Base-by-base conservation (phyloP, 2,888 invertebrate species). In the Hydraecia micacea region DNA sequence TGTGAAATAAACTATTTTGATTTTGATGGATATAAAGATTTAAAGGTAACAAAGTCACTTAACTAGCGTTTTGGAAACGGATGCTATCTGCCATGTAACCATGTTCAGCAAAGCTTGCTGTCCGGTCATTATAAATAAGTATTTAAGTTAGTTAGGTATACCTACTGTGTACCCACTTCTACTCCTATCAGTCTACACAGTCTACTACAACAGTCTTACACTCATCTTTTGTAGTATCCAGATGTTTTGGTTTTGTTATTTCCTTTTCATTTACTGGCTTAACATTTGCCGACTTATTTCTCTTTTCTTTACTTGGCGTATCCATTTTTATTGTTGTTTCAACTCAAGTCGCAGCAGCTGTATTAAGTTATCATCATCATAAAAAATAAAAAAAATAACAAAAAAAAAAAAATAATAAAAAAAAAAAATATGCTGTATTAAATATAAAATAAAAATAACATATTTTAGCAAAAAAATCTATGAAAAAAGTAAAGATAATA, bases 271-370 rank as follows among this genome's bases (percentile, higher is more conserved):
- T 58, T 55, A 36, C n/a, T 11, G 18, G 18, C 6, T 21, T 18
- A 36, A 3, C 5, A 0, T 5, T 13, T 46, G 15, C 32, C n/a
- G 0, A 18, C 6, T 2, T 9, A 3, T 46, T 49, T 55, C 0
- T 18, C 25, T 21, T 49, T 52, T 0, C 7, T 13, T 0, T 2
- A 32, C 11, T 11, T 65, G 9, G 25, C 7, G 28, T 66, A 65
- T 81, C 32, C 75, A 81, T 75, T 36, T 73, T n/a, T 58, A 55
- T 46, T 39, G 15, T n/a, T 63, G 1, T 62, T 67, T 13, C 28
- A 42, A 42, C 9, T 28, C 15, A 66, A 58, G 15, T 60, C 3
- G 32, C 28, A 58, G 28, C 15, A 80, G 13, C 42, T 63, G 28
- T 63, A 25, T 32, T n/a, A 36, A 11, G n/a, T n/a, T n/a, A n/a